These are phyloP conservation scores for Lepilemur septentrionalis DNA, from an alignment of 2,797 vertebrate species.

Conservation along the genomic window DNA sequence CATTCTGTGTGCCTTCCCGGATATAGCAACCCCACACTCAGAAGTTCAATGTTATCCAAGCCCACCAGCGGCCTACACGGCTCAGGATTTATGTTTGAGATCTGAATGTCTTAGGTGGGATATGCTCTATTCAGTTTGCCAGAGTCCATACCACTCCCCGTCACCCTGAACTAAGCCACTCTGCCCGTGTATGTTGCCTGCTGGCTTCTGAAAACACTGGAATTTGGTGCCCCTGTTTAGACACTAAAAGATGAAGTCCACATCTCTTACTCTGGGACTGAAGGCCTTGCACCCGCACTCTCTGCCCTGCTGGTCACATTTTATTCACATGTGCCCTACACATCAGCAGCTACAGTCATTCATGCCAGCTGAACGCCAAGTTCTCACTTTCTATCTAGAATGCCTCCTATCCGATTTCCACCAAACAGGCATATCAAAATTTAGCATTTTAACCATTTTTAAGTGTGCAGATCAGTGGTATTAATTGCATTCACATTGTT, in stretches of 20 bases:
- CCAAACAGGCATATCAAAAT: not conserved
- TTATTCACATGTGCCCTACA: not conserved
- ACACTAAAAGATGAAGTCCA: not conserved
- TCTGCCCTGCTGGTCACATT: not conserved
- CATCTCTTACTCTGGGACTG: not conserved
- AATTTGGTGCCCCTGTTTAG: not conserved
- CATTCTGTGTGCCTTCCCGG: not conserved
- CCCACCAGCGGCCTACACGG: accelerated
- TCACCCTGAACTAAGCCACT: not conserved
- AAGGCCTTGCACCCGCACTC: not conserved
- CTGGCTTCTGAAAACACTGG: not conserved
- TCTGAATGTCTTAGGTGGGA: not conserved
- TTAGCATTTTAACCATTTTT: not conserved
- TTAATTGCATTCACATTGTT: not conserved
- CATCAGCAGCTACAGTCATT: not conserved
- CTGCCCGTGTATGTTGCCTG: not conserved
- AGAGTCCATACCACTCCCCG: not conserved
- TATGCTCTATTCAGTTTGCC: not conserved
- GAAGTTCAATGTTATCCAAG: not conserved
- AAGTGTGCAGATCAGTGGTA: not conserved
- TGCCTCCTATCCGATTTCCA: not conserved
- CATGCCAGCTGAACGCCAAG: not conserved
- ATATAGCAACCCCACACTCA: not conserved
- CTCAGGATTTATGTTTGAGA: not conserved
- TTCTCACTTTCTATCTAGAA: not conserved